Evolutionary conservation across 2,797 vertebrate genomes (phyloP), one percentile per base, ranked within the genome.

Genomic region (Gallinago stenura): DNA sequence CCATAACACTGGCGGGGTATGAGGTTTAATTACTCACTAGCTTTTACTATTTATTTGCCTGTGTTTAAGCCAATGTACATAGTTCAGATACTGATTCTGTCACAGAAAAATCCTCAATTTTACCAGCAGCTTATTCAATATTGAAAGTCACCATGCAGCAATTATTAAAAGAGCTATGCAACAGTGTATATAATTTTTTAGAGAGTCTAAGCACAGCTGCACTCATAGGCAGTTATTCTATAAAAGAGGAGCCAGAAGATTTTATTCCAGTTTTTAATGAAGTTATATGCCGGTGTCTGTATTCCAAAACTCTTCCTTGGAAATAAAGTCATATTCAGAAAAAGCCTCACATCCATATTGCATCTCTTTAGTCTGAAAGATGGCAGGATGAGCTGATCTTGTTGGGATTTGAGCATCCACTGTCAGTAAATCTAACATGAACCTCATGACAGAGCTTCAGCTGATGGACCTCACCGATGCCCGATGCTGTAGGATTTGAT

Each of bases 381-480:
- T 17, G 16, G 41, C 72, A 53, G 37, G 33, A 78, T 75, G 51
- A 73, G 19, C 24, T 89, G 22, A 83, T 91, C 54, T 66, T 87
- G 2, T 26, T 48, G 45, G 13, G 20, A 72, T 94, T 77, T 90
- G 48, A 85, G 56, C 33, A 10, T 33, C 30, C 50, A 7, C 19
- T n/a, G 28, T 35, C 39, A 33, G 17, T 77, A 66, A 73, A 87
- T 68, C 28, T 50, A 57, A 54, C 3, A 46, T 9, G 26, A 71
- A 64, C 15, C 10, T 53, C n/a, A 25, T 54, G 43, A 46, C 62
- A 84, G 46, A 70, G 35, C 18, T 54, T 50, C 30, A 70, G 33
- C 28, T 51, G 33, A 80, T 0, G 0, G 13, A 70, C 35, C 11
- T 39, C 1, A 1, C 14, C 71, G 48, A 4, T 19, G 66, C 16